phyloP scores from a whole-genome alignment of 1,140 invertebrate species.

The Alviniconcha marisindica region DNA sequence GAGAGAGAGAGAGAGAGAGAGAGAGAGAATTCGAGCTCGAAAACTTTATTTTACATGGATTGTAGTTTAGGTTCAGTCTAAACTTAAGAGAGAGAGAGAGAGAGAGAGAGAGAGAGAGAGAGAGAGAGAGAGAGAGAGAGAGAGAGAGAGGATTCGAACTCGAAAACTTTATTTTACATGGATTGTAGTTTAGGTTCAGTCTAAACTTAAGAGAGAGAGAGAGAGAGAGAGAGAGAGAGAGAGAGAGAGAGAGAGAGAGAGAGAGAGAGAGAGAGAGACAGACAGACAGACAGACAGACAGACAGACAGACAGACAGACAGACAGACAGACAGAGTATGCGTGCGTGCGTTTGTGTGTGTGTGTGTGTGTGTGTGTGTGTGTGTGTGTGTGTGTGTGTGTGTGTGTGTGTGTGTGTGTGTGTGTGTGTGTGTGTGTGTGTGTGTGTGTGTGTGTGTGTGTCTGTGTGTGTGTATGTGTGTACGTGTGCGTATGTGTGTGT shows the following conservation, averaged over 20 bases:
- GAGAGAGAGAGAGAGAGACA: not conserved
- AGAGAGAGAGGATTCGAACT: no score
- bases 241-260: slow-evolving; percentile 16
- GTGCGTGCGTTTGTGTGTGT: slow-evolving; percentile 32
- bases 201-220: not conserved
- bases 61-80: not conserved
- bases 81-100: no score
- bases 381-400: slow-evolving; percentile 26
- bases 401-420: not conserved
- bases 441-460: no score
- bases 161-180: no score
- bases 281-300: not conserved
- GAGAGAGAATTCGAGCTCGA: not conserved
- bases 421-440: no score
- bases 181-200: no score
- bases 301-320: not conserved
- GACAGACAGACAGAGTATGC: not conserved
- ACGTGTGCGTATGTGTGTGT: no score
- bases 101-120: slow-evolving; percentile 18
- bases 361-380: slow-evolving; percentile 35
- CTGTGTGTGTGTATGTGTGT: no score
- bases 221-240: slow-evolving; percentile 27
- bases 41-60: not conserved
- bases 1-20: no score
- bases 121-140: not conserved